Evolutionary conservation across 1,140 invertebrate species (phyloP).

Genomic region (Holcopasites calliopsidis): DNA sequence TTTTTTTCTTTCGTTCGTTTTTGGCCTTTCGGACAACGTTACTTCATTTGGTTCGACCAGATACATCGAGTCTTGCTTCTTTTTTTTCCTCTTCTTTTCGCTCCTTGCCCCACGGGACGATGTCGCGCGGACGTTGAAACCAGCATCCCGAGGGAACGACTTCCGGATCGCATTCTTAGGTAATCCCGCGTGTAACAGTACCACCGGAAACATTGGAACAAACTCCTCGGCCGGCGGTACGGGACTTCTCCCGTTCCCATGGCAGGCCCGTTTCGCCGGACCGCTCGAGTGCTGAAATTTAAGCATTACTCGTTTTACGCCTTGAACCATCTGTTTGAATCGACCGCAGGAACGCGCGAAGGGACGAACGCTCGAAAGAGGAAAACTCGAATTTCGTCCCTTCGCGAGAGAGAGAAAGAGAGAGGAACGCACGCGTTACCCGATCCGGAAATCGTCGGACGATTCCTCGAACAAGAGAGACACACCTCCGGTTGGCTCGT

Average conservation of each 20-base stretch:
- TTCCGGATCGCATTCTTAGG: background rate
- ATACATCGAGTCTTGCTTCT: background rate
- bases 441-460: conserved; percentile 26
- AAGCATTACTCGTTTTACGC: background rate
- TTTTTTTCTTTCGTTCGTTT: background rate
- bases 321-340: background rate
- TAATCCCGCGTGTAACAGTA: background rate
- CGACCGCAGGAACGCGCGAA: background rate
- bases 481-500: background rate
- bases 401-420: conserved; percentile 4
- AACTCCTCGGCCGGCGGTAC: conserved; percentile 4
- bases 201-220: background rate
- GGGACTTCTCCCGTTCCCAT: conserved; percentile 14
- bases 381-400: conserved; percentile 14
- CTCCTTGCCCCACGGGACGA: conserved; percentile 1
- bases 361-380: conserved; percentile 8
- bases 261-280: conserved; percentile 24
- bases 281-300: background rate
- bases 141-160: background rate
- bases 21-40: conserved; percentile 11
- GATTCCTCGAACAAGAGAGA: background rate
- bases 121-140: conserved; percentile 7
- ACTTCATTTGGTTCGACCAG: background rate
- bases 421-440: background rate
- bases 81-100: background rate